Base-by-base conservation (phyloP, 2,113 vertebrate genomes). In the Phyllopteryx taeniolatus region DNA sequence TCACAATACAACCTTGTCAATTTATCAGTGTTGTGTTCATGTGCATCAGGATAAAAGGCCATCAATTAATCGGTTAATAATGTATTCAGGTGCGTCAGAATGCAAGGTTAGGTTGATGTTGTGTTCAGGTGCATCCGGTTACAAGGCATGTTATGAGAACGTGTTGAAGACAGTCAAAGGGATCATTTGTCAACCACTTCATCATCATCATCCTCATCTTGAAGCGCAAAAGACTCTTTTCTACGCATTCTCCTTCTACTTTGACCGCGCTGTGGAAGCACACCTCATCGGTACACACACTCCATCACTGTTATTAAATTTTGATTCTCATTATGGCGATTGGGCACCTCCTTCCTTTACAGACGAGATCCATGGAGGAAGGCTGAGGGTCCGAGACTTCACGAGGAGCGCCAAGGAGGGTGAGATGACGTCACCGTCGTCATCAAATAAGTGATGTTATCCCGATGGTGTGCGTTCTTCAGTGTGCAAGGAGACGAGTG, bases 171-270 rank as follows among this genome's bases (percentile, higher is more conserved):
- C 95, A 77, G 93, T 99, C 71, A 92, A 90, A 85, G 95, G 94
- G 39, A 91, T 95, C 81, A 91, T 99, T 39, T 6, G 35, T 39
- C 35, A 39, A 39, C 4, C 35, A 39, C 35, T 39, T 39, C 35
- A 0, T 39, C 4, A 6, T 73, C 96, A 97, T 81, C 95, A 96
- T 80, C 95, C 94, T 0, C 83, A 92, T 79, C 86, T 98, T 9
- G 82, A 90, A 78, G 86, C 84, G 78, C 76, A 68, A 87, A 77
- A 69, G 87, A 89, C 86, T 27, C 89, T 91, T 69, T 97, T 99
- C 89, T 98, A 97, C 35, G 98, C 98, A 5, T 99, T 99, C 88
- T 98, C 98, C 56, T 99, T 98, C 85, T 99, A 98, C 77, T 99
- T 95, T 57, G 98, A 99, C 78, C 91, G 95, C 73, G 98, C 97